Evolutionary conservation across 2,797 vertebrate genomes (phyloP).

Genomic region (Malacoraja senta): DNA sequence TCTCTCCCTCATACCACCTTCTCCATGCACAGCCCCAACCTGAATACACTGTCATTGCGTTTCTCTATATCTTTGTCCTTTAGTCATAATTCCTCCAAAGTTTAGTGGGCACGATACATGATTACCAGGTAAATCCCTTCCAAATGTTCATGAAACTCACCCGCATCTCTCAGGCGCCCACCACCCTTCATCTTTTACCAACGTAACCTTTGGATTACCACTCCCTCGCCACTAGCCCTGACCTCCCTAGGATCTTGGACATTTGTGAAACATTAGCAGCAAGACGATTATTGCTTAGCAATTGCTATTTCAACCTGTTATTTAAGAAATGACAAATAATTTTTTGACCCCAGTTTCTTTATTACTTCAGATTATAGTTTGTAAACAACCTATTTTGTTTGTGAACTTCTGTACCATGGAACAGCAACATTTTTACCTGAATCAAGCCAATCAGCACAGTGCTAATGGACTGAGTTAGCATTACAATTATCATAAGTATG

Average conservation of each 20-base stretch:
- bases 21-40: not conserved
- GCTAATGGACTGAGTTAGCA: not conserved
- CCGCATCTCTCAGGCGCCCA: too few relatives aligned
- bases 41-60: not conserved
- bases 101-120: too few relatives aligned
- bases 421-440: too few relatives aligned
- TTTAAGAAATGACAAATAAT: not conserved
- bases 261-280: too few relatives aligned
- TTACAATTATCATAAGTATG: not conserved
- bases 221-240: too few relatives aligned
- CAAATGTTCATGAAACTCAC: too few relatives aligned
- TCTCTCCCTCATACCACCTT: not conserved
- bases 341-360: not conserved
- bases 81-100: not conserved
- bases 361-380: not conserved
- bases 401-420: not conserved
- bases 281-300: too few relatives aligned
- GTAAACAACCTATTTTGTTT: not conserved
- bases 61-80: not conserved
- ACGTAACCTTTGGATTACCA: too few relatives aligned
- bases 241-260: too few relatives aligned
- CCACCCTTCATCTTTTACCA: too few relatives aligned
- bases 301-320: too few relatives aligned
- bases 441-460: not conserved
- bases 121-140: too few relatives aligned